These are phyloP conservation scores for Chaetodon auriga DNA, from an alignment of 2,113 vertebrate genomes.

Conservation along the genomic window DNA sequence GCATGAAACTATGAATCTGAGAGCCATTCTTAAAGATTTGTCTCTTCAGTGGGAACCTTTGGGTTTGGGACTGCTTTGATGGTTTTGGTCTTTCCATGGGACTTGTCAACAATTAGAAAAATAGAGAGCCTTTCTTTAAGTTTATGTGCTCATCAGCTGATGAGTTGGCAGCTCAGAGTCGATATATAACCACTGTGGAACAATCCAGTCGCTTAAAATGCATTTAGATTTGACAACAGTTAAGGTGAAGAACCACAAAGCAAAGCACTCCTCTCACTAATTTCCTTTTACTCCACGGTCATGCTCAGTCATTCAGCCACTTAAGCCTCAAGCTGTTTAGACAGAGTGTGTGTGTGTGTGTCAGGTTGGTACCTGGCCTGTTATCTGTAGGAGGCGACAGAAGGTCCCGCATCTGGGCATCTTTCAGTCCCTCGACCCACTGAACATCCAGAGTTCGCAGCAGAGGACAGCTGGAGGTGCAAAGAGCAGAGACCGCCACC, in stretches of 20 bases:
- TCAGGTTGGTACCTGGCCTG: constrained; percentile 88
- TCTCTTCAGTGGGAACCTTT: not conserved
- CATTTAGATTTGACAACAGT: not conserved
- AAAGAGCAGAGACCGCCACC: constrained; percentile 95
- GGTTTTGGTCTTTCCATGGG: not conserved
- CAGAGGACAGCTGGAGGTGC: constrained; percentile 94
- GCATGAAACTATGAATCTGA: not conserved
- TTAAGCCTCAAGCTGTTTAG: not conserved
- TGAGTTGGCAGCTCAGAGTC: not conserved
- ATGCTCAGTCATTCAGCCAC: not conserved
- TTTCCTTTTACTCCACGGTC: not conserved
- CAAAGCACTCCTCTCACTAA: not conserved
- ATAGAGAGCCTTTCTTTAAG: not conserved
- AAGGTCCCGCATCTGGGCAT: constrained; percentile 96
- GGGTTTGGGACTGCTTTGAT: not conserved
- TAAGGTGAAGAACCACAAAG: not conserved
- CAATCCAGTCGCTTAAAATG: not conserved
- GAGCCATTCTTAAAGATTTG: not conserved
- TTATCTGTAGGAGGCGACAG: constrained; percentile 95
- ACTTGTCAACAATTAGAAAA: not conserved
- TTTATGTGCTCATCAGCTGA: not conserved
- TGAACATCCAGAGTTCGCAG: constrained; percentile 93
- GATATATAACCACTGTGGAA: not conserved
- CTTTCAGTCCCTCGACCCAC: constrained; percentile 98
- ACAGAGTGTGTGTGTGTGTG: not conserved